Base-by-base conservation (phyloP, 2,888 invertebrate genomes). In the Pterobdella sp. region DNA sequence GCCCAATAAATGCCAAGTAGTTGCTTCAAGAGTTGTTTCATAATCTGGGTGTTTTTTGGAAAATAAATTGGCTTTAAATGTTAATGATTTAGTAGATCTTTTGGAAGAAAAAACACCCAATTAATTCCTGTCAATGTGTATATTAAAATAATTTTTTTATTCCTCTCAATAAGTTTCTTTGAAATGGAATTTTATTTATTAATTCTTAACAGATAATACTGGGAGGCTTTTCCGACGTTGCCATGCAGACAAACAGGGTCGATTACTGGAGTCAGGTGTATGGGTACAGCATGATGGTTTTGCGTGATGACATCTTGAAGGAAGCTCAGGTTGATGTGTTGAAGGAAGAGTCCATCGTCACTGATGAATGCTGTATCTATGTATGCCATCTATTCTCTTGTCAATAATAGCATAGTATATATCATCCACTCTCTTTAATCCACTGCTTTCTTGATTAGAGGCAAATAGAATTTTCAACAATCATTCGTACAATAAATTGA, bases 191-290 rank as follows among this genome's bases (percentile, higher is more conserved):
- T n/a, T 10, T 18, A 14, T 42, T 26, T 18, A 26, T 68, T 22
- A 14, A 49, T 14, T n/a, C 31, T 26, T 67, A 7, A 7, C 4
- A 56, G 60, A 56, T 56, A 22, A 14, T 56, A n/a, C 4, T 68
- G 4, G 37, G 49, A 2, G 35, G 37, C 14, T 49, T 68, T 42
- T 49, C 26, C 26, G 71, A 76, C 56, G 42, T 84, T 77, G 87
- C 88, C 88, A 77, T 86, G 89, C 73, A 89, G 36, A 68, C 76
- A 22, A 76, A 78, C 49, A 78, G 81, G 72, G 76, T 95, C 1
- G 88, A 88, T 65, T 94, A 90, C 82, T 96, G 95, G 95, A 89
- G 92, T 29, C 87, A 94, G 84, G 94, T 96, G 0, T 94, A 94
- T 80, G 94, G 93, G 0, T 93, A 91, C 80, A 90, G 91, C 84